Evolutionary conservation across 1,140 invertebrate genomes (phyloP).

Genomic region (Tetramorium alpestre): DNA sequence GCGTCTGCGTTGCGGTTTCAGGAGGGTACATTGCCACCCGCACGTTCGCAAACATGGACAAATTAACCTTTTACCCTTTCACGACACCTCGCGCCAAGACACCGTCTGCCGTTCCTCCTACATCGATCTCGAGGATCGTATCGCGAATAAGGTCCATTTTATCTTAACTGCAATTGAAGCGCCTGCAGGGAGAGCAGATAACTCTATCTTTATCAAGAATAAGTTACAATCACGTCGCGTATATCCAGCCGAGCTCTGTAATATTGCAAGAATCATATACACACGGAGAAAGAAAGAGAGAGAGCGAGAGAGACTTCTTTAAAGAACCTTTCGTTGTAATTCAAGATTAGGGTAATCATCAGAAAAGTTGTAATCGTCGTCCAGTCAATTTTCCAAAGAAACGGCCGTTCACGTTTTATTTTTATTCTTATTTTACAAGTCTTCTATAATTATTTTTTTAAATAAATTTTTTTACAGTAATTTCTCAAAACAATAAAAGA

Average conservation of each 20-base stretch:
- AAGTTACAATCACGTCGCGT: background rate
- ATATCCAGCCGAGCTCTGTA: background rate
- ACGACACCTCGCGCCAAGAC: background rate
- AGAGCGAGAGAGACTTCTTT: background rate
- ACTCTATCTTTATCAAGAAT: background rate
- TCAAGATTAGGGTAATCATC: background rate
- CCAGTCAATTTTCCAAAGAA: background rate
- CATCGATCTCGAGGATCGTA: background rate
- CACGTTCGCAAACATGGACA: background rate
- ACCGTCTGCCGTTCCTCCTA: background rate
- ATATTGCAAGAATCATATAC: background rate
- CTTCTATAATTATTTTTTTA: background rate
- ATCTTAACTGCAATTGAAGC: background rate
- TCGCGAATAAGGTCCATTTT: background rate
- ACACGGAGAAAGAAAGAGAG: background rate
- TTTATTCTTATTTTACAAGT: background rate
- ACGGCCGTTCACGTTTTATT: background rate
- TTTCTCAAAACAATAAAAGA: background rate
- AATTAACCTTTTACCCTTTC: slow-evolving; percentile 8
- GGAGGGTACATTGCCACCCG: slow-evolving; percentile 1
- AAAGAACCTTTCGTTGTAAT: background rate
- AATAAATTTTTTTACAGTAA: background rate
- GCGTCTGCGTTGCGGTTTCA: background rate
- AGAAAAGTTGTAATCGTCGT: background rate
- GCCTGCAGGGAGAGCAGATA: background rate